Percentiles rank a stretch among this genome's conserved stretches.
phyloP scores from a whole-genome alignment of 2,797 vertebrate species.

The Philypnodon macrostomus region DNA sequence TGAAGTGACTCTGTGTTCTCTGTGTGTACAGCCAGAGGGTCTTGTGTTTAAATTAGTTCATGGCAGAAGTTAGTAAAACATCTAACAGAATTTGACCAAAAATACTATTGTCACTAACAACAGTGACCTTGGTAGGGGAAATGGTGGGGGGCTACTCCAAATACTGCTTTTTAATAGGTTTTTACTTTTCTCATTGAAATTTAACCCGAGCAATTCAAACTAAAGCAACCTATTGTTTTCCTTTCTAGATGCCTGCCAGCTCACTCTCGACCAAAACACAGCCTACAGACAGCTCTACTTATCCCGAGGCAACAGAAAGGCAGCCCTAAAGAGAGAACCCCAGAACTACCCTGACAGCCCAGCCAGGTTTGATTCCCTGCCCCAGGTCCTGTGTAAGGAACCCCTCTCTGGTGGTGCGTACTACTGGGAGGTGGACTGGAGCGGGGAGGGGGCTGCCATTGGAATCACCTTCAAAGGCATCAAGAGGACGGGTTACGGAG shows the following conservation, averaged over 20 bases:
- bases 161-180: conserved; percentile 7
- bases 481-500: conserved; percentile 77
- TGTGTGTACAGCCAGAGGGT: conserved; percentile 54
- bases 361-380: conserved; percentile 77
- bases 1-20: conserved; percentile 51
- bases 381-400: conserved; percentile 80
- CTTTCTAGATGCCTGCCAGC: conserved; percentile 71
- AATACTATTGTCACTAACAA: conserved; percentile 25
- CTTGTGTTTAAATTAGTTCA: conserved; percentile 24
- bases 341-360: conserved; percentile 68
- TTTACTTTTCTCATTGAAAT: conserved; percentile 28
- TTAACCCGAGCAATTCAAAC: not conserved
- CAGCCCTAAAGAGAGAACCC: conserved; percentile 76
- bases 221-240: conserved; percentile 11
- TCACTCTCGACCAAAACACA: conserved; percentile 79
- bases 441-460: conserved; percentile 77
- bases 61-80: conserved; percentile 20
- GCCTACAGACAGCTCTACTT: conserved; percentile 80
- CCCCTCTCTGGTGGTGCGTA: conserved; percentile 68
- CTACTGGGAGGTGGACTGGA: conserved; percentile 86
- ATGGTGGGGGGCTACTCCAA: conserved; percentile 29
- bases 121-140: conserved; percentile 13
- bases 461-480: conserved; percentile 80
- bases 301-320: conserved; percentile 78
- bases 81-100: conserved; percentile 21